Conservation (phyloP, 2,797 vertebrate genomes). For the Naso thynnoides region DNA sequence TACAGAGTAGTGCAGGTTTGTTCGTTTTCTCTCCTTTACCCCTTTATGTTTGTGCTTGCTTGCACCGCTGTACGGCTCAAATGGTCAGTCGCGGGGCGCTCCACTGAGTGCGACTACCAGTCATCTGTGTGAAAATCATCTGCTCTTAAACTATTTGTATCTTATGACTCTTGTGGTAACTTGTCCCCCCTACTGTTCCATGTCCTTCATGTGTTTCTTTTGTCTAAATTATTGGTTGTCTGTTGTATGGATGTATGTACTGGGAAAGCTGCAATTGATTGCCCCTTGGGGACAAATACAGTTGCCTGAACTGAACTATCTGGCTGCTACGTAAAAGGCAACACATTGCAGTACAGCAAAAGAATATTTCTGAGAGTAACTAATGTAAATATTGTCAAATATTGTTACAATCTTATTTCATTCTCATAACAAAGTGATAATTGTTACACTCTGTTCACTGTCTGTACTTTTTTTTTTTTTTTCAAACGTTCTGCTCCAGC, state of each 20-base stretch:
- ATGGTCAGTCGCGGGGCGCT: no score
- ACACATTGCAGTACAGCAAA: slow-evolving; percentile 4
- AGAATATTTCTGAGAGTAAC: slow-evolving; percentile 21
- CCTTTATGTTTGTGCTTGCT: slow-evolving; percentile 11
- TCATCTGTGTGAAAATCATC: no score
- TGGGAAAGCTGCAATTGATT: no score
- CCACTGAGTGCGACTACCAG: no score
- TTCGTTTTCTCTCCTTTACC: slow-evolving; percentile 9
- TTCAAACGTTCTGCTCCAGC: slow-evolving; percentile 42
- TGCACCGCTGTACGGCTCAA: background rate
- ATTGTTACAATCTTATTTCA: slow-evolving; percentile 49
- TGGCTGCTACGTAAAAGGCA: slow-evolving; percentile 24
- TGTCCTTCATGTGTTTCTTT: no score
- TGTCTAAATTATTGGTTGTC: no score
- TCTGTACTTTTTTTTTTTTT: slow-evolving; percentile 32
- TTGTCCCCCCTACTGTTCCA: no score
- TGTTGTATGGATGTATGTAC: no score
- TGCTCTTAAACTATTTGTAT: no score
- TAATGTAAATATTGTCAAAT: slow-evolving; percentile 41
- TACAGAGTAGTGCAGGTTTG: slow-evolving; percentile 19
- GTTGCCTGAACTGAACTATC: no score
- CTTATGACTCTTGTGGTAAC: no score
- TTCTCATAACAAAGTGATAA: slow-evolving; percentile 51
- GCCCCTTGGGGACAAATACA: no score
- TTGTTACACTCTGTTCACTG: slow-evolving; percentile 37